Evolutionary conservation across 1,140 invertebrate genomes (phyloP), one percentile per base, ranked within the genome.

Genomic region (Drosophila arawakana): DNA sequence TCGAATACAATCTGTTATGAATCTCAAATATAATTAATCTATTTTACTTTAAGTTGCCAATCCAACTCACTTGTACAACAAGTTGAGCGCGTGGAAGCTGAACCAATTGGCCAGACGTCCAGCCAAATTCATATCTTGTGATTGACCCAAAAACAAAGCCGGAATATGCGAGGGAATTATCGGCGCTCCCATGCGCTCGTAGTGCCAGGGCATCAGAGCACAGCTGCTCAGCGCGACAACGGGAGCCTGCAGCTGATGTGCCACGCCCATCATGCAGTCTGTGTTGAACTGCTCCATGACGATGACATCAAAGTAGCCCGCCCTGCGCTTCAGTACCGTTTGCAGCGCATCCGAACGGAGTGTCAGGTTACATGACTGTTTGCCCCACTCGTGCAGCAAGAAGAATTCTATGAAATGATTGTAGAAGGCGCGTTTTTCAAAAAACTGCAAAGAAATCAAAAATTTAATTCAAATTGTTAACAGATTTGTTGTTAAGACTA

Each of bases 261-360:
- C 93, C 8, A 96, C 91, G 7, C 93, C 94, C 54, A 95, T 86
- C 76, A 94, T 94, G 82, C 96, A 96, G 72, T 96, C 95, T 43
- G 93, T 94, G 55, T 96, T 96, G 80, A 96, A 96, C 50, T 94
- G 93, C 91, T 96, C 95, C 2, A 94, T 92, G 0, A 96, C 80
- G 15, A 96, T 93, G 0, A 96, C 76, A 85, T 97, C 96, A 67
- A 94, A 96, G 60, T 94, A 94, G 30, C 93, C 62, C 1, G 69
- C 60, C 81, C 91, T 76, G 76, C 83, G 68, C n/a, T 76, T 84
- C 0, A 92, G 52, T 6, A 92, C 61, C 54, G 86, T 71, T 7
- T 75, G 72, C 47, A 92, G 35, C 0, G 85, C 91, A 11, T 90
- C 82, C 11, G 88, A 92, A 11, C 84, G 78, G 5, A 92, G 72